These are phyloP conservation scores for Chromobotia macracanthus DNA, from an alignment of 2,797 vertebrate genomes.

Conservation along the genomic window DNA sequence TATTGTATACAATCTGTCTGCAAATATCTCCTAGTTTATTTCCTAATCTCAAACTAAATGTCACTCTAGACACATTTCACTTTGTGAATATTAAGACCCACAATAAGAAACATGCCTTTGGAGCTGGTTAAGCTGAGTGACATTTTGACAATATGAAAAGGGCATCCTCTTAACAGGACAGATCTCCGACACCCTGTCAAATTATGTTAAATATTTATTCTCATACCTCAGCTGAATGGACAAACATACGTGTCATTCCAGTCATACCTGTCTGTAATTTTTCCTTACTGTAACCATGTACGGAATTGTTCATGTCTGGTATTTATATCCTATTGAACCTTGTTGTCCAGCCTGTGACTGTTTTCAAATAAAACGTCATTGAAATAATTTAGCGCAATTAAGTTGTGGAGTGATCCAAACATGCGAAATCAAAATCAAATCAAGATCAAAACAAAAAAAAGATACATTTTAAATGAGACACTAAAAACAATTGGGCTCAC, in stretches of 20 bases:
- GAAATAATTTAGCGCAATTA: neutral
- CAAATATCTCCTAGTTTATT: no score
- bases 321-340: neutral
- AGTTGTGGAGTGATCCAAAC: neutral
- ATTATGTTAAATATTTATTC: neutral
- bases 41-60: neutral
- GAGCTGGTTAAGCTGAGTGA: neutral
- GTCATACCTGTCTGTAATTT: constrained; percentile 15
- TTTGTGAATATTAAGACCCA: no score
- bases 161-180: constrained; percentile 5
- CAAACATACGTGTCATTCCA: constrained; percentile 7
- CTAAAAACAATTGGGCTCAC: no score
- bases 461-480: neutral
- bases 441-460: neutral
- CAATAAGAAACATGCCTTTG: no score
- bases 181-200: neutral
- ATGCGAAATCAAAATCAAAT: neutral
- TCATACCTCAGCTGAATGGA: constrained; percentile 21
- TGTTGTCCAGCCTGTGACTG: neutral
- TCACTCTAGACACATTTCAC: neutral
- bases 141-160: neutral
- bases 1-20: no score
- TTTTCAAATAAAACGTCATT: neutral
- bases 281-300: neutral
- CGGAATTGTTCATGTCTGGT: neutral